Base-by-base conservation (phyloP, 2,797 vertebrate genomes). In the Glossophaga mutica region DNA sequence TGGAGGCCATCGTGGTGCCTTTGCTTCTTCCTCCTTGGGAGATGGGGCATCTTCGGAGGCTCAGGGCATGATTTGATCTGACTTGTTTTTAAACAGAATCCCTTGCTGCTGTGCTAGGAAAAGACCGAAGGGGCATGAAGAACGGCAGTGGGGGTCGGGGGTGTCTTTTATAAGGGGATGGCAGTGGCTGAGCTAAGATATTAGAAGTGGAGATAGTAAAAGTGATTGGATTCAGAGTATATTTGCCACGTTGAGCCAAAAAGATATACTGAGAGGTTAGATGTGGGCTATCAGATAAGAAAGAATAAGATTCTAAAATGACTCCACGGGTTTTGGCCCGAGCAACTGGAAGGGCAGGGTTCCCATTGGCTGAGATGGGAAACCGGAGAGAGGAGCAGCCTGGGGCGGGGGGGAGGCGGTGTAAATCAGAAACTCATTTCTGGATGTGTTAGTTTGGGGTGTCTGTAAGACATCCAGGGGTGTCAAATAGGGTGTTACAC, bases 401-500 rank as follows among this genome's bases (percentile, higher is more conserved):
- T 39, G 39, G 34, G 24, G 4, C 39, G 3, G 34, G 24, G 52
- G 8, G 9, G 50, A 6, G 4, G 68, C 19, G 37, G 1, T 42
- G 21, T 19, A 16, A 37, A 71, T 71, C 32, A 44, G 78, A 68
- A 91, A 46, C 55, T 48, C 74, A 6, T 19, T 62, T 70, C 83
- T 48, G 70, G 76, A 76, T 50, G 57, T 87, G 83, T 90, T 90
- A 70, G 15, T 76, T 29, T n/a, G 50, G 67, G 62, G 39, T 29
- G 5, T 79, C 82, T 79, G 1, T 91, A 42, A 94, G 89, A 71
- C 90, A 59, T 18, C 26, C 71, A 57, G 15, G 14, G 46, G n/a
- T 96, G 82, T 95, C 44, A 73, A 77, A 42, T 19, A 81, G 91
- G 94, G 93, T 97, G 91, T 76, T 94, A 37, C 79, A 37, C 42